phyloP scores from a whole-genome alignment of 2,113 vertebrate genomes.

The Motacilla alba region DNA sequence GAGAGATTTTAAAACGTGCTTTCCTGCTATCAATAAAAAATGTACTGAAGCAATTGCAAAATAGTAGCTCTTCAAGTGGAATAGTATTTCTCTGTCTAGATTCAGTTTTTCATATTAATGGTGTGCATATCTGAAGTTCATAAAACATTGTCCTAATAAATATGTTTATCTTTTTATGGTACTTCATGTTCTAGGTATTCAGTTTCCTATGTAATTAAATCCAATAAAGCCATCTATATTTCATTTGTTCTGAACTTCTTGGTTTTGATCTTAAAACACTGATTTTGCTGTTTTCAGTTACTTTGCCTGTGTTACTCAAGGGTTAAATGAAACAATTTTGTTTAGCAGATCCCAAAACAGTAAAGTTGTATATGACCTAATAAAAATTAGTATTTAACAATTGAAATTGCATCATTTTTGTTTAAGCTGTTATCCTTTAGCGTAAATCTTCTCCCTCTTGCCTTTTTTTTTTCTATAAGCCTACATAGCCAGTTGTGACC shows the following conservation, averaged over 20 bases:
- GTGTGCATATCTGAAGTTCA: neutral
- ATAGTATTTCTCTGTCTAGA: neutral
- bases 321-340: neutral
- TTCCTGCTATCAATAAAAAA: neutral
- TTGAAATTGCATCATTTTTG: neutral
- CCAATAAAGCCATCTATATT: neutral
- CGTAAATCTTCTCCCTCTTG: neutral
- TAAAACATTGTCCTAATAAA: constrained; percentile 19
- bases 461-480: neutral
- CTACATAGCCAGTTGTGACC: neutral
- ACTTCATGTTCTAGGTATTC: constrained; percentile 21
- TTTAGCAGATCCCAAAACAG: neutral
- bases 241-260: neutral
- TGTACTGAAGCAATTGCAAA: neutral
- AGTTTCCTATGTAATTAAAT: constrained; percentile 46
- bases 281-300: constrained; percentile 3
- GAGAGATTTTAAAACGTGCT: neutral
- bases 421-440: neutral
- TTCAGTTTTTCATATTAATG: neutral
- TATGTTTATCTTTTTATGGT: neutral
- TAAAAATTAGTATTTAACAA: neutral
- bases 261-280: neutral
- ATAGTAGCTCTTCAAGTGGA: neutral
- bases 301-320: neutral
- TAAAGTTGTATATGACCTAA: neutral